phyloP scores from a whole-genome alignment of 2,113 vertebrate species.

The Acanthochromis polyacanthus region DNA sequence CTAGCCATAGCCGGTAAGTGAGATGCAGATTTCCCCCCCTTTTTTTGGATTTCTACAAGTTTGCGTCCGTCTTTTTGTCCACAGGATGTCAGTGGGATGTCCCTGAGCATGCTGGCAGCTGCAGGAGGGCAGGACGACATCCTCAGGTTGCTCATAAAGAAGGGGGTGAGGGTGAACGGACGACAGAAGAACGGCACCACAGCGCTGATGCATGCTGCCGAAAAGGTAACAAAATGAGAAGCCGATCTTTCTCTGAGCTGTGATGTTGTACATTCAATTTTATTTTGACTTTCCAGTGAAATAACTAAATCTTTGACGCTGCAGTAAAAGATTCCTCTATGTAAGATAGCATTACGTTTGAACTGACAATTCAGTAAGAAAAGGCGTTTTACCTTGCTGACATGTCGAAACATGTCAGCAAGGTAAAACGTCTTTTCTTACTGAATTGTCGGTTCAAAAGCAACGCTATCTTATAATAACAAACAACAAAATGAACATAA shows the following conservation, averaged over 20 bases:
- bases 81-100: conserved; percentile 97
- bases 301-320: background rate
- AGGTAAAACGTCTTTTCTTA: too few relatives aligned
- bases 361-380: too few relatives aligned
- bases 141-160: conserved; percentile 92
- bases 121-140: conserved; percentile 96
- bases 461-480: too few relatives aligned
- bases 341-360: too few relatives aligned
- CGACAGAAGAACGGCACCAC: conserved; percentile 96
- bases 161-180: conserved; percentile 93
- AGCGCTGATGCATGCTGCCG: conserved; percentile 95
- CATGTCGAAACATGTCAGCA: too few relatives aligned
- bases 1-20: background rate
- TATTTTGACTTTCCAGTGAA: background rate
- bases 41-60: background rate
- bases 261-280: background rate
- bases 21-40: background rate
- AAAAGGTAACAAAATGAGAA: conserved; percentile 87
- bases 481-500: too few relatives aligned
- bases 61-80: conserved; percentile 20
- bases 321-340: too few relatives aligned
- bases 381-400: too few relatives aligned
- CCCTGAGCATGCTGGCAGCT: conserved; percentile 94
- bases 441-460: too few relatives aligned
- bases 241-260: too few relatives aligned